phyloP scores from a whole-genome alignment of 2,113 vertebrate genomes.

The Pipa parva region DNA sequence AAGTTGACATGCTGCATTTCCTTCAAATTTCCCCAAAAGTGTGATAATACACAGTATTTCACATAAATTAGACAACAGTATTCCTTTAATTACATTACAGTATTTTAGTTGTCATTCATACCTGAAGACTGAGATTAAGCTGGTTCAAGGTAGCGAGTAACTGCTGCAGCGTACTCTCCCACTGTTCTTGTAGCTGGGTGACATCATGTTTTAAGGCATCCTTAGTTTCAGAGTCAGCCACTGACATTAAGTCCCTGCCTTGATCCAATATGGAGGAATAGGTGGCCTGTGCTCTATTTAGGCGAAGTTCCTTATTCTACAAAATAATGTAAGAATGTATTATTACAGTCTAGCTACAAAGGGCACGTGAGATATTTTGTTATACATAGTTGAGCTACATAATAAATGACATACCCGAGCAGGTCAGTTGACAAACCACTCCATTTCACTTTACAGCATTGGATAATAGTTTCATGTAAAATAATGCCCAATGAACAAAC shows the following conservation, averaged over 20 bases:
- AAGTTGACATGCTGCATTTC: too few relatives aligned
- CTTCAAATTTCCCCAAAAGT: too few relatives aligned
- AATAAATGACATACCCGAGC: too few relatives aligned
- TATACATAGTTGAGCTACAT: background rate
- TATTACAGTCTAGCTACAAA: background rate
- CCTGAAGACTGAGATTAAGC: constrained; percentile 61
- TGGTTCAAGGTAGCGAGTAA: constrained; percentile 60
- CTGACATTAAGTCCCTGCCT: constrained; percentile 68
- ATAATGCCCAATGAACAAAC: too few relatives aligned
- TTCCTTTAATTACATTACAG: background rate
- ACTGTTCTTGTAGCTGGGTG: constrained; percentile 67
- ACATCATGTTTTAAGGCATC: constrained; percentile 62
- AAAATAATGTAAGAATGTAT: background rate
- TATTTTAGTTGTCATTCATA: constrained; percentile 34
- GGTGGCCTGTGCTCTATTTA: constrained; percentile 69
- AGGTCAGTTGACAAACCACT: too few relatives aligned
- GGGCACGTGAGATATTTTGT: background rate
- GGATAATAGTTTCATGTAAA: too few relatives aligned
- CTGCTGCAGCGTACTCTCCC: constrained; percentile 63
- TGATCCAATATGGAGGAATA: constrained; percentile 68
- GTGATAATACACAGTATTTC: too few relatives aligned
- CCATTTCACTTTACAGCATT: too few relatives aligned
- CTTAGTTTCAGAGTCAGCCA: constrained; percentile 56
- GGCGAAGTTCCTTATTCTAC: constrained; percentile 70
- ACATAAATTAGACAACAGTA: too few relatives aligned